Evolutionary conservation across 30 jellyfish, hydroid and myxozoan species (phyloP).

Genomic region (Morbakka virulenta): DNA sequence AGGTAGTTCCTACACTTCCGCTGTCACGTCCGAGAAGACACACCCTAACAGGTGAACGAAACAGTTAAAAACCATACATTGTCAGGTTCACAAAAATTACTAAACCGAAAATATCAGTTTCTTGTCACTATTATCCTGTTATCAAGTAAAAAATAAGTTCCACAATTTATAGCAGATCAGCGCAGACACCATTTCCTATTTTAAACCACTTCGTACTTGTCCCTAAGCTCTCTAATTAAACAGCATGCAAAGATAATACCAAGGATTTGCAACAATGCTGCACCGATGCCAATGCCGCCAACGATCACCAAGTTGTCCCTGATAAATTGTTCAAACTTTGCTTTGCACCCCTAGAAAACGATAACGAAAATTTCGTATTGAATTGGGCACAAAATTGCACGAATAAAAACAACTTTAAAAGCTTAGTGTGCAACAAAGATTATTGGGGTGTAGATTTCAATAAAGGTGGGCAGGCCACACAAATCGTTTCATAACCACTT

Average conservation of each 20-base stretch:
- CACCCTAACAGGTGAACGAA: too few relatives aligned
- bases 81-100: too few relatives aligned
- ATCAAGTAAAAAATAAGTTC: too few relatives aligned
- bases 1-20: too few relatives aligned
- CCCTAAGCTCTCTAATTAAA: slow-evolving; percentile 82
- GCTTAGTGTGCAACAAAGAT: neutral
- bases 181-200: neutral
- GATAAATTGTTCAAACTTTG: slow-evolving; percentile 67
- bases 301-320: slow-evolving; percentile 70
- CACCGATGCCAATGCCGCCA: slow-evolving; percentile 91
- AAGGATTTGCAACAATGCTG: slow-evolving; percentile 95
- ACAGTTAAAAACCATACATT: too few relatives aligned
- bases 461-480: too few relatives aligned
- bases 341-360: slow-evolving; percentile 71
- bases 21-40: too few relatives aligned
- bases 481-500: too few relatives aligned
- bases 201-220: slow-evolving; percentile 97
- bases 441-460: too few relatives aligned
- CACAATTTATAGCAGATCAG: too few relatives aligned
- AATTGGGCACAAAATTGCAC: neutral
- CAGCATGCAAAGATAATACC: slow-evolving; percentile 95
- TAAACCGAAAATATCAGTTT: too few relatives aligned
- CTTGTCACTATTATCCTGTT: too few relatives aligned
- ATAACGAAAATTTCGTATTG: neutral
- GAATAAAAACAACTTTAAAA: neutral